Evolutionary conservation across 2,113 vertebrate genomes (phyloP).

Genomic region (Sigmodon hispidus): DNA sequence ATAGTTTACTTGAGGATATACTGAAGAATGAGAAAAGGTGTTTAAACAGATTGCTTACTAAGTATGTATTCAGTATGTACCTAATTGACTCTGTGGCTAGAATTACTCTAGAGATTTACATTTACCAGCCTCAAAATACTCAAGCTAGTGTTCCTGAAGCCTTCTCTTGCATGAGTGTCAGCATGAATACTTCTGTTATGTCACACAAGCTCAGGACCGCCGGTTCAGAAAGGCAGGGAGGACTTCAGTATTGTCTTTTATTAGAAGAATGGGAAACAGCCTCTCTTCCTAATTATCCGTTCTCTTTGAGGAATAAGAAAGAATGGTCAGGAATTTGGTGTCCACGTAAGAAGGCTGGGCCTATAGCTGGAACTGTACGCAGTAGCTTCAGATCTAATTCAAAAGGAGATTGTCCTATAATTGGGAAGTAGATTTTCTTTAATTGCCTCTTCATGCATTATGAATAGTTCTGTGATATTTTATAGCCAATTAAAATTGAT

Average conservation of each 20-base stretch:
- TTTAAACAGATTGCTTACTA: slow-evolving; percentile 32
- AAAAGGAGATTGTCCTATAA: slow-evolving; percentile 56
- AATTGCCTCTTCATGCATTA: slow-evolving; percentile 64
- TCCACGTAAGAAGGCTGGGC: background rate
- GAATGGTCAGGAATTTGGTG: background rate
- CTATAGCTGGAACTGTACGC: slow-evolving; percentile 5
- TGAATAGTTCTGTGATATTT: slow-evolving; percentile 67
- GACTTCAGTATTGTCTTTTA: background rate
- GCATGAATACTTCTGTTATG: background rate
- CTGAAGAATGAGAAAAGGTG: slow-evolving; percentile 29
- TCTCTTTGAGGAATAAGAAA: slow-evolving; percentile 25
- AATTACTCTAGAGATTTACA: slow-evolving; percentile 7
- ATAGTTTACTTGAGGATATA: slow-evolving; percentile 32
- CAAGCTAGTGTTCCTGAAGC: background rate
- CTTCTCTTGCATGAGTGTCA: background rate
- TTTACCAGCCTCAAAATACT: slow-evolving; percentile 25
- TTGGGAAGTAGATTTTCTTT: slow-evolving; percentile 66
- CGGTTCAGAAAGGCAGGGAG: background rate
- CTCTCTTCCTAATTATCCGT: background rate
- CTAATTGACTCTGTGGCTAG: slow-evolving; percentile 22
- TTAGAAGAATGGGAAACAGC: background rate
- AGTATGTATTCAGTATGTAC: slow-evolving; percentile 27
- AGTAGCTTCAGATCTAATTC: slow-evolving; percentile 17
- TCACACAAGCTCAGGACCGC: background rate
- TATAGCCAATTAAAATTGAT: slow-evolving; percentile 71